Evolutionary conservation across 2,888 invertebrate species (phyloP).

Genomic region (Caradrina clavipalpis): DNA sequence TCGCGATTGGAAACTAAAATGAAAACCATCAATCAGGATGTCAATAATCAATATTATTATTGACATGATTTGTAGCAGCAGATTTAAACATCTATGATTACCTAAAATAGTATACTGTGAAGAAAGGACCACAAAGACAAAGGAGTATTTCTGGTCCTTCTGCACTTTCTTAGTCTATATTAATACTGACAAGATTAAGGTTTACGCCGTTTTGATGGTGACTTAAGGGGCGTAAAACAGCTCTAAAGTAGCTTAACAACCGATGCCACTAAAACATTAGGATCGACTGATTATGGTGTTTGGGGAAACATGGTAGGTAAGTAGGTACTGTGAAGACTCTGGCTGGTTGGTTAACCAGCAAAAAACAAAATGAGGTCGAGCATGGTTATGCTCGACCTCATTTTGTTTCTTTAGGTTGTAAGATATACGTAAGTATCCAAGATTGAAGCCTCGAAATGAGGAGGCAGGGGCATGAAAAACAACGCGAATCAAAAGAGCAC

Average conservation of each 20-base stretch:
- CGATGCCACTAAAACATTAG: conserved; percentile 32
- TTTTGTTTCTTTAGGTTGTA: no score
- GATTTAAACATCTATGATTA: no score
- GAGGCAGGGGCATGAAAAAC: no score
- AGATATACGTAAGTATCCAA: no score
- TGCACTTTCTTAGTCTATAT: not conserved
- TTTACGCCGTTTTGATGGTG: conserved; percentile 59
- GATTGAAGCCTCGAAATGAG: no score
- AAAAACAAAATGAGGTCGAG: no score
- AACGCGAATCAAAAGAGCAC: no score
- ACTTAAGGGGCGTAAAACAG: conserved; percentile 40
- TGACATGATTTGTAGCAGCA: not conserved
- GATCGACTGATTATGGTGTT: conserved; percentile 39
- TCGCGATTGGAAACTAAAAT: no score
- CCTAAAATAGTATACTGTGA: not conserved
- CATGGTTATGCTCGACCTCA: no score
- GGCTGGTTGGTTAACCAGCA: no score
- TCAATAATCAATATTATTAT: not conserved
- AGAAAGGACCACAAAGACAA: not conserved
- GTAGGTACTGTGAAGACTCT: not conserved
- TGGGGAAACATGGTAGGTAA: not conserved
- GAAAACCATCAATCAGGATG: no score
- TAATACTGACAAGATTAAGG: conserved; percentile 55
- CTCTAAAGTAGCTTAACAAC: conserved; percentile 48
- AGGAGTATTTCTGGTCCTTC: conserved; percentile 10